phyloP scores from a whole-genome alignment of 2,888 invertebrate species.

The Leptarthrus brevirostris region DNA sequence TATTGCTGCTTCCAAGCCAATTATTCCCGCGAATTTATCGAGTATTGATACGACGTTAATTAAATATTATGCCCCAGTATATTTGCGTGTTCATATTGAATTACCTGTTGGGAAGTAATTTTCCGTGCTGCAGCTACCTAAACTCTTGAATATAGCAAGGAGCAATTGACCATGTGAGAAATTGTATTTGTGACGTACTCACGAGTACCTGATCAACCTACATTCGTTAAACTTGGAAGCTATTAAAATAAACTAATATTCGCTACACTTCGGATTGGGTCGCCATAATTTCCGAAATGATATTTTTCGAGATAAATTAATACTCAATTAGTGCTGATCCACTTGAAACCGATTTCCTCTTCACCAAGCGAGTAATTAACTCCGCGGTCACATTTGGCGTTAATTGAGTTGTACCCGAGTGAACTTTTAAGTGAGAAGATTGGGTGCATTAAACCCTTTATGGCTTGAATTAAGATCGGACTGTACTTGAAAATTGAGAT shows the following conservation, averaged over 20 bases:
- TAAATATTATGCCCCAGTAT: too few relatives aligned
- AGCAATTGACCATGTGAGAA: neutral
- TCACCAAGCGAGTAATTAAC: conserved; percentile 2
- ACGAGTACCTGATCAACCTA: too few relatives aligned
- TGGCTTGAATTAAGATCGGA: conserved; percentile 15
- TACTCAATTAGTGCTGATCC: conserved; percentile 2
- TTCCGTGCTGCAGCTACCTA: neutral
- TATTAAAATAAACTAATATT: neutral
- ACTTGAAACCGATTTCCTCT: conserved; percentile 13
- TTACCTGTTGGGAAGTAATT: too few relatives aligned
- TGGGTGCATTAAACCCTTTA: conserved; percentile 42
- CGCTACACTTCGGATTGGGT: neutral
- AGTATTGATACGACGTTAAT: too few relatives aligned
- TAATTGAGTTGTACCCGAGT: conserved; percentile 32
- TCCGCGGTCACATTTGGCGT: conserved; percentile 22
- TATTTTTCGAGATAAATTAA: conserved; percentile 14
- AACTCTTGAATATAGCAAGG: neutral
- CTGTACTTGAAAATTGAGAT: neutral
- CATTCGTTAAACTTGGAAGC: neutral
- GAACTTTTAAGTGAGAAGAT: conserved; percentile 6
- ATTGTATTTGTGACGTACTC: neutral
- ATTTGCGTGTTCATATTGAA: too few relatives aligned
- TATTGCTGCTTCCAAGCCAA: too few relatives aligned
- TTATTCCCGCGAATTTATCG: too few relatives aligned
- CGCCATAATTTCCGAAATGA: neutral